A percentile compares a stretch with the other conserved stretches of the same genome.
Evolutionary conservation across 2,888 invertebrate genomes (phyloP).

Genomic region (Seladonia tumulorum): DNA sequence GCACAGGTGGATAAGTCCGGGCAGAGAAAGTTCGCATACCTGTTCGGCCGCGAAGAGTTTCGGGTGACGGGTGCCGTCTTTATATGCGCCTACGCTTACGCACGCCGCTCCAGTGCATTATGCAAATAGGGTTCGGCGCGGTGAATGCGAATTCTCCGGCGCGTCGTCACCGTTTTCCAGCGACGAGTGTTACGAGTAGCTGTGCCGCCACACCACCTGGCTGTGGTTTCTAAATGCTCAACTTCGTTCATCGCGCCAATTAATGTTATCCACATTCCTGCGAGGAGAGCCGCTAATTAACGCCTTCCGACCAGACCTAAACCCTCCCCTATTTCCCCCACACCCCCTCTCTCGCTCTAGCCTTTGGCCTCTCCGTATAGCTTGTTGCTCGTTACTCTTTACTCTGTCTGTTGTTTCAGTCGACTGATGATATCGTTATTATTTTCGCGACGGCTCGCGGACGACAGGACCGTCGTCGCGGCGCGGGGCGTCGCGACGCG

Average conservation of each 20-base stretch:
- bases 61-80: slow-evolving; percentile 30
- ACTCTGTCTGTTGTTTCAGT: slow-evolving; percentile 19
- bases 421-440: slow-evolving; percentile 41
- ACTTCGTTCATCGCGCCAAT: slow-evolving; percentile 71
- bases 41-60: slow-evolving; percentile 44
- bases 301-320: slow-evolving; percentile 51
- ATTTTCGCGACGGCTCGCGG: slow-evolving; percentile 49
- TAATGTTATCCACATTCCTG: slow-evolving; percentile 73
- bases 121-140: slow-evolving; percentile 30
- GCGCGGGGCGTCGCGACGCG: too few relatives aligned
- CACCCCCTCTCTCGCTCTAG: not conserved
- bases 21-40: slow-evolving; percentile 13
- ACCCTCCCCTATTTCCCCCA: not conserved
- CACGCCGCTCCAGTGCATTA: slow-evolving; percentile 21
- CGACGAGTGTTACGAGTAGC: slow-evolving; percentile 25
- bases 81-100: slow-evolving; percentile 16
- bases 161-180: slow-evolving; percentile 48
- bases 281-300: slow-evolving; percentile 70
- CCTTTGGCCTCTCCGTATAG: not conserved
- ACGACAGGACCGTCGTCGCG: slow-evolving; percentile 17
- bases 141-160: slow-evolving; percentile 38
- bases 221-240: slow-evolving; percentile 55
- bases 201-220: not conserved
- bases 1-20: slow-evolving; percentile 10
- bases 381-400: slow-evolving; percentile 32